Evolutionary conservation across 2,113 vertebrate species (phyloP), one percentile per base, ranked within the genome.

Genomic region (Odobenus rosmarus): DNA sequence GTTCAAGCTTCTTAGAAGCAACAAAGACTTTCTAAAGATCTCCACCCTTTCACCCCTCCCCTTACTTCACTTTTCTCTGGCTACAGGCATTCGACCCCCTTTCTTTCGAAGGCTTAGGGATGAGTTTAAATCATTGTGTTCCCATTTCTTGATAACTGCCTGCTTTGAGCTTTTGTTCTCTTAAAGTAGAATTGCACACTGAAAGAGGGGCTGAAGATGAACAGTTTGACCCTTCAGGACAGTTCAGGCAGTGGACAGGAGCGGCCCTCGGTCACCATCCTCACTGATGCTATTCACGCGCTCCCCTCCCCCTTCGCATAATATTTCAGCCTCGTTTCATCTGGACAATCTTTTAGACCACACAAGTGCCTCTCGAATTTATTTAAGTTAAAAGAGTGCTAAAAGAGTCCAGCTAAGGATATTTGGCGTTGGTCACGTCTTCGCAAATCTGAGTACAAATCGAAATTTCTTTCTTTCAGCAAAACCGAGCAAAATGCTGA

Each of bases 221-320:
- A 99, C 99, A 98, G 99, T 98, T 99, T 99, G 99, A 99, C 98
- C 98, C 98, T 97, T 92, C 42, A 79, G 98, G 98, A 98, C 98
- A 99, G 99, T 98, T 98, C 98, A 98, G 93, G 96, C 85, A 0
- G 26, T 97, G 98, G 98, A 93, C 98, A 98, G 98, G 95, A 61
- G 76, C 81, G 46, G 85, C 77, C 14, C 61, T 36, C 77, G 93
- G 96, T 89, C 76, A n/a, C 92, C 97, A 71, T 84, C 39, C 88
- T 88, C 0, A 42, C 74, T 33, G 39, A 67, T 16, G 85, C 96
- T 88, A 93, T 91, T 93, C 74, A 5, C 16, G 0, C 0, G 2
- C 8, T n/a, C 67, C 74, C 90, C 86, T 33, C 88, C 89, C 94
- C 89, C 90, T n/a, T 46, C 21, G 39, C 97, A 53, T 8, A 77